Evolutionary conservation across 2,113 vertebrate species (phyloP).

Genomic region (Meleagris gallopavo): DNA sequence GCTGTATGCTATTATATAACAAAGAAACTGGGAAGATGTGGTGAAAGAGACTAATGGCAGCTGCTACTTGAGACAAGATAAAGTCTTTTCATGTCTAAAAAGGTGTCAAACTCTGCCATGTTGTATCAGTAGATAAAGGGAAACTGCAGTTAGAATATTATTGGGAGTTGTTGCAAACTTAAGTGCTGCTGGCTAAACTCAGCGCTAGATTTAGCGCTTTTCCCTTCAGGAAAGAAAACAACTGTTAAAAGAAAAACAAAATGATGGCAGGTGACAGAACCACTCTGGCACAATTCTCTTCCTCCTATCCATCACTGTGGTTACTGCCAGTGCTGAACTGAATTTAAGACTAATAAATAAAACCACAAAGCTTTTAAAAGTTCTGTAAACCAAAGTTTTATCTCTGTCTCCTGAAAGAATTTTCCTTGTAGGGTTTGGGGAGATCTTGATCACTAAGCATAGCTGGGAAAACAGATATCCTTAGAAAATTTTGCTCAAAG

Average conservation of each 20-base stretch:
- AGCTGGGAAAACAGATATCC: background rate
- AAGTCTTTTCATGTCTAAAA: constrained; percentile 86
- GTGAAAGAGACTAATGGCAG: constrained; percentile 16
- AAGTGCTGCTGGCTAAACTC: constrained; percentile 58
- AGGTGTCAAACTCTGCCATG: constrained; percentile 78
- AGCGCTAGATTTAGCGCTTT: constrained; percentile 26
- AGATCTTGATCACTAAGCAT: background rate
- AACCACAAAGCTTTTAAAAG: background rate
- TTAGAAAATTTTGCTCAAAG: background rate
- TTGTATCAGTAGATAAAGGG: constrained; percentile 85
- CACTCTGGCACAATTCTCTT: background rate
- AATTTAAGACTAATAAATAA: background rate
- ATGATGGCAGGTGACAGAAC: background rate
- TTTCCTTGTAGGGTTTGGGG: background rate
- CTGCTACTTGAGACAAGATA: constrained; percentile 63
- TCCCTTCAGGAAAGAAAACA: constrained; percentile 69
- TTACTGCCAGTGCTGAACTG: background rate
- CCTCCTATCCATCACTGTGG: fast-evolving
- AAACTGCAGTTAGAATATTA: constrained; percentile 54
- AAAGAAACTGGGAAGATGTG: constrained; percentile 7
- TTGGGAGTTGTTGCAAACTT: constrained; percentile 71
- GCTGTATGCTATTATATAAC: background rate
- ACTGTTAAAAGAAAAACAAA: constrained; percentile 38
- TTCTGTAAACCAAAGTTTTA: background rate
- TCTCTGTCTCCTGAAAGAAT: fast-evolving